Conservation (phyloP, 2,113 vertebrate species). For the Eptatretus burgeri region DNA sequence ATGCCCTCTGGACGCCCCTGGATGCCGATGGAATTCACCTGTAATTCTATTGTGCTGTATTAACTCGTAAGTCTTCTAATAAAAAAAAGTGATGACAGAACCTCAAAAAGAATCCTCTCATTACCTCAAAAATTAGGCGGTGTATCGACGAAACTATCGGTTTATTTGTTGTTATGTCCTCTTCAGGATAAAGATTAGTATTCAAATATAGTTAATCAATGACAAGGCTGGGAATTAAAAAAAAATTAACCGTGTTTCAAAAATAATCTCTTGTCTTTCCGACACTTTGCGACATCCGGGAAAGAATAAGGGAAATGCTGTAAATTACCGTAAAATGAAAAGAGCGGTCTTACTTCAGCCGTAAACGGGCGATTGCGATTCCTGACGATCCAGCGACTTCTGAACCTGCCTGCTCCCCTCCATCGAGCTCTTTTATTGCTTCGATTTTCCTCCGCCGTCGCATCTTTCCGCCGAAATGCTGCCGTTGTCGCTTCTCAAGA, state of each 20-base stretch:
- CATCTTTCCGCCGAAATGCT: slow-evolving; percentile 11
- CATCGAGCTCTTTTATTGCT: neutral
- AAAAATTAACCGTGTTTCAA: no score
- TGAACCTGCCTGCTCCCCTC: neutral
- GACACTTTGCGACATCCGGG: no score
- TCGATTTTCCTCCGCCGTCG: slow-evolving; percentile 17
- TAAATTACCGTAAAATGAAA: neutral
- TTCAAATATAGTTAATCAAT: no score
- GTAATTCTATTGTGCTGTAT: neutral
- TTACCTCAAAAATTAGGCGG: no score
- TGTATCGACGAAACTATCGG: no score
- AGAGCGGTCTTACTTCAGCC: neutral
- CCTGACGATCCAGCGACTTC: neutral
- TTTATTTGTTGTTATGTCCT: no score
- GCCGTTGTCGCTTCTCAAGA: slow-evolving; percentile 65
- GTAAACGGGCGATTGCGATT: neutral
- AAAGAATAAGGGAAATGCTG: neutral
- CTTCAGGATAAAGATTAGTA: no score
- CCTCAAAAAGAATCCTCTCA: no score
- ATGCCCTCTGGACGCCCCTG: neutral
- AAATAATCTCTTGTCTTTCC: no score
- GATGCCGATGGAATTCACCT: neutral
- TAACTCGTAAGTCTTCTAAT: no score
- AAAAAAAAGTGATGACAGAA: no score
- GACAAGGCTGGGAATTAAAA: no score